Conservation (phyloP, 2,113 vertebrate species). For the Melospiza melodia region DNA sequence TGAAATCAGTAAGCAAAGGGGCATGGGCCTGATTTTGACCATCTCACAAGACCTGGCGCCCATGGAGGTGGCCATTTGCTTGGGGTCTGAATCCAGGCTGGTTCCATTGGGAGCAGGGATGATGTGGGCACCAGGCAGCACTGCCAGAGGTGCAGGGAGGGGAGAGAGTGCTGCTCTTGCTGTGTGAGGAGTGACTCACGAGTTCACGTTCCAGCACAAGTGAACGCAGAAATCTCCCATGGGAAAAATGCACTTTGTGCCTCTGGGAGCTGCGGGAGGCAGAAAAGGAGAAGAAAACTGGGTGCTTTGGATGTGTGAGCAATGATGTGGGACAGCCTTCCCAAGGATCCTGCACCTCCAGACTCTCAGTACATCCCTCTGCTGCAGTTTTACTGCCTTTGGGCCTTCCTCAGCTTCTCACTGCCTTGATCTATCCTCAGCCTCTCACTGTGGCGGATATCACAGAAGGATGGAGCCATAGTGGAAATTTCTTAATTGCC, state of each 20-base stretch:
- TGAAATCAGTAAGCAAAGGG: background rate
- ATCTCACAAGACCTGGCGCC: fast-evolving
- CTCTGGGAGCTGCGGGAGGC: background rate
- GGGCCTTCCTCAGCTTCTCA: background rate
- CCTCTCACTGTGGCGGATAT: background rate
- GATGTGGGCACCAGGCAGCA: fast-evolving
- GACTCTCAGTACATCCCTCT: background rate
- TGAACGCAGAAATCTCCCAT: background rate
- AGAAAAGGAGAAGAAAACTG: background rate
- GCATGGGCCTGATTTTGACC: background rate
- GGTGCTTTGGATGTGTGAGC: background rate
- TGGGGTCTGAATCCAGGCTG: background rate
- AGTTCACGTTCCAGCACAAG: background rate
- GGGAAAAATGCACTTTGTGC: fast-evolving
- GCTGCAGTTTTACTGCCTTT: background rate
- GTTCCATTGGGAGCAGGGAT: background rate
- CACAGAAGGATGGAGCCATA: background rate
- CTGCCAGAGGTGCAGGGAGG: background rate
- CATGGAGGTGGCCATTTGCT: fast-evolving
- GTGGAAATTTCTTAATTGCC: background rate
- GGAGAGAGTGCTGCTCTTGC: background rate
- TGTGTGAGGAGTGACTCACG: background rate
- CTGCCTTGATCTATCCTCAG: background rate
- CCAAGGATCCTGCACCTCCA: background rate
- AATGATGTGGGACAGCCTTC: background rate